These are phyloP conservation scores for Falco peregrinus DNA, from an alignment of 2,797 vertebrate species.

Conservation along the genomic window DNA sequence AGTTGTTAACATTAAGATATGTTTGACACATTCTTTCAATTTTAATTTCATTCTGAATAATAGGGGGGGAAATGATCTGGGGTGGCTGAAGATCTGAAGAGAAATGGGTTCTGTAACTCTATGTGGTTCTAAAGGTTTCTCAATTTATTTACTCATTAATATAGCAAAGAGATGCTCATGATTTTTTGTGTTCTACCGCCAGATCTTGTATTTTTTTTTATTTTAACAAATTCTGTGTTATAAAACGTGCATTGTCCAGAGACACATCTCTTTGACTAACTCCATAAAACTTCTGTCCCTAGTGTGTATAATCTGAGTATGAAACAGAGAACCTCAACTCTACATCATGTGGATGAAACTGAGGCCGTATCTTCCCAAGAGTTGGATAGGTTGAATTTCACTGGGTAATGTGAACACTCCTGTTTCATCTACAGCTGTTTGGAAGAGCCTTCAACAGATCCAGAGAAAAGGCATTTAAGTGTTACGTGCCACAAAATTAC, in stretches of 20 bases:
- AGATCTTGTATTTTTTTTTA: background rate
- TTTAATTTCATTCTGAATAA: background rate
- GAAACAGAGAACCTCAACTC: background rate
- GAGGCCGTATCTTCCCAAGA: background rate
- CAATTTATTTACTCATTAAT: background rate
- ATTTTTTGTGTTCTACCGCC: background rate
- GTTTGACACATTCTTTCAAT: background rate
- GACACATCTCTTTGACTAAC: background rate
- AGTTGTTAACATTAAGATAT: background rate
- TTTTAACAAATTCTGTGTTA: background rate
- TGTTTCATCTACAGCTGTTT: background rate
- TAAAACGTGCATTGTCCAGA: background rate
- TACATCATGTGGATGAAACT: fast-evolving
- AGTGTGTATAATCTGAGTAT: background rate
- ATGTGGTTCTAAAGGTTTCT: background rate
- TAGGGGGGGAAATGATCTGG: background rate
- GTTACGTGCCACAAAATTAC: background rate
- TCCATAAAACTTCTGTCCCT: background rate
- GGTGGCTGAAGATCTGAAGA: background rate
- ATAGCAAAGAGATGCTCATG: background rate
- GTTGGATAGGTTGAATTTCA: background rate
- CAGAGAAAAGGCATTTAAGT: background rate
- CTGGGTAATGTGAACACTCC: fast-evolving
- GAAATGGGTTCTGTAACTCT: background rate
- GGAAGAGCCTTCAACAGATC: background rate